phyloP scores from a whole-genome alignment of 2,888 invertebrate species.

The Drosophila mettleri region DNA sequence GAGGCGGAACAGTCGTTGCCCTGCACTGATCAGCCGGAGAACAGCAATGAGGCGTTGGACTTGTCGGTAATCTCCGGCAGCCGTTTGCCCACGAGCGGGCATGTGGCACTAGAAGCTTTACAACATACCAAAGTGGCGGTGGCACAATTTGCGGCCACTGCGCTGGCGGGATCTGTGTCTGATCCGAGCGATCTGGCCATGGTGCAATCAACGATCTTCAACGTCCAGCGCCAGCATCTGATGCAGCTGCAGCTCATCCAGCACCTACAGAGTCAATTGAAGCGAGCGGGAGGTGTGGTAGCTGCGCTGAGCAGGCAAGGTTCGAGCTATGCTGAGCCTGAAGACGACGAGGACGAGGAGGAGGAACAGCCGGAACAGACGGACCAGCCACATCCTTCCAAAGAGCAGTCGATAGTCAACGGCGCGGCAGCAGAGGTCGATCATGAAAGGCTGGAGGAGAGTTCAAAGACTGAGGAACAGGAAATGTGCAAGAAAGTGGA shows the following conservation, averaged over 20 bases:
- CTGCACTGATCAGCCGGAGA: conserved; percentile 47
- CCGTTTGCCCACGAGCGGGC: conserved; percentile 86
- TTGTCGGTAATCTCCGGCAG: conserved; percentile 80
- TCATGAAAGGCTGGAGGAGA: conserved; percentile 56
- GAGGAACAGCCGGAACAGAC: conserved; percentile 10
- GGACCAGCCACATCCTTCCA: conserved; percentile 21
- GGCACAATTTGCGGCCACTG: conserved; percentile 96
- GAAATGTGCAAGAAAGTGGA: conserved; percentile 36
- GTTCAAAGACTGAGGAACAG: conserved; percentile 78
- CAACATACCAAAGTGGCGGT: conserved; percentile 92
- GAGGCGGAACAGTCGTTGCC: conserved; percentile 22
- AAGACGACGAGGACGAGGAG: conserved; percentile 18
- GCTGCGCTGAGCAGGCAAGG: conserved; percentile 53
- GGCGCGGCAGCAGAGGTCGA: conserved; percentile 24
- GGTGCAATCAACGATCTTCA: conserved; percentile 95
- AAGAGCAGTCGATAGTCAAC: conserved; percentile 16
- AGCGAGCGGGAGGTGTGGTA: conserved; percentile 71
- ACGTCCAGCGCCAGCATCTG: conserved; percentile 97
- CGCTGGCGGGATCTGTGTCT: conserved; percentile 87
- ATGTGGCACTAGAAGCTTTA: conserved; percentile 95
- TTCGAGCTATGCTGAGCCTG: conserved; percentile 14
- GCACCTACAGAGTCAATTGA: conserved; percentile 95
- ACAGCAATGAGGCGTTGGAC: conserved; percentile 83
- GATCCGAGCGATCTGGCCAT: conserved; percentile 91
- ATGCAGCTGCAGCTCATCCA: conserved; percentile 97